phyloP scores from a whole-genome alignment of 2,888 invertebrate genomes.

The Spicauda simplicius region DNA sequence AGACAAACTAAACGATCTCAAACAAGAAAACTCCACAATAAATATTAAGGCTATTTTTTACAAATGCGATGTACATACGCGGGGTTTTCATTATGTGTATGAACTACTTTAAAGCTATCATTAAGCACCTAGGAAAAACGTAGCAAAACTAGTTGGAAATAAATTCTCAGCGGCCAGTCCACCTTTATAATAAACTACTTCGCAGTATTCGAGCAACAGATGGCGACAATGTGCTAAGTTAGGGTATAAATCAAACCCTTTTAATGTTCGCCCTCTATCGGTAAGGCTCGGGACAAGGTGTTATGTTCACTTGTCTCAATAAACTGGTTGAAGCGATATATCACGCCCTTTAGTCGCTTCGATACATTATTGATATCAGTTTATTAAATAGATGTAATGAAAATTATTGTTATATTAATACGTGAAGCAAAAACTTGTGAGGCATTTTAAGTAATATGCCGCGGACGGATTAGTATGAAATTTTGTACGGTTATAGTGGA shows the following conservation, averaged over 20 bases:
- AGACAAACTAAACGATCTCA: too few species aligned
- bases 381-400: too few species aligned
- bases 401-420: too few species aligned
- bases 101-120: background rate
- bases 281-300: slow-evolving; percentile 71
- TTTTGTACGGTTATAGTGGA: too few species aligned
- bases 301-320: slow-evolving; percentile 17
- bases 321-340: background rate
- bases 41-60: too few species aligned
- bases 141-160: slow-evolving; percentile 26
- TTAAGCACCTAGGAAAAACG: slow-evolving; percentile 18
- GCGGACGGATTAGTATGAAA: too few species aligned
- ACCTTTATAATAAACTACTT: slow-evolving; percentile 76
- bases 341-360: background rate
- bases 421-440: too few species aligned
- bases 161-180: slow-evolving; percentile 50
- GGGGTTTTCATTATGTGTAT: too few species aligned
- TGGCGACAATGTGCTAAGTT: slow-evolving; percentile 80
- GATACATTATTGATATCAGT: too few species aligned
- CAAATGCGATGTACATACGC: too few species aligned
- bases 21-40: too few species aligned
- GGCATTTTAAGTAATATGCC: too few species aligned
- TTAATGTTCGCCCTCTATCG: slow-evolving; percentile 75
- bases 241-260: slow-evolving; percentile 81
- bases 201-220: slow-evolving; percentile 69